Percentiles rank a stretch among this genome's conserved stretches.
phyloP scores from a whole-genome alignment of 2,888 invertebrate species.

The Spodoptera picta region DNA sequence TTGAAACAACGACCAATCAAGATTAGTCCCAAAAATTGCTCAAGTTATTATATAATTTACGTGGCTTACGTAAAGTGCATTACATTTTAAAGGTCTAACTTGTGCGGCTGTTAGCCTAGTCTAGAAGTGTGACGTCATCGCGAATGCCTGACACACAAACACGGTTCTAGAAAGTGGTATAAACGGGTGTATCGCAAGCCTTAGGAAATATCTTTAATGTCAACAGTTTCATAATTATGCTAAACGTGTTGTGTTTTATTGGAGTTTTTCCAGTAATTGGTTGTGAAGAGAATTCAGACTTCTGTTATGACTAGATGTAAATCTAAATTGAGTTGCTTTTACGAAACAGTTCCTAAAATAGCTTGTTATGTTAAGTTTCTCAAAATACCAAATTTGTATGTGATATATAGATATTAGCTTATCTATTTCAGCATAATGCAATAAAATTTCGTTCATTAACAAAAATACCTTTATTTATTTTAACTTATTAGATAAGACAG shows the following conservation, averaged over 20 bases:
- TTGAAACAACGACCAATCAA: background rate
- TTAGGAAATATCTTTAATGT: slow-evolving; percentile 48
- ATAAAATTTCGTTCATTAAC: too few relatives aligned
- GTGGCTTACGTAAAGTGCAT: slow-evolving; percentile 40
- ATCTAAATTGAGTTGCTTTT: too few relatives aligned
- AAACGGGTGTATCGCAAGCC: slow-evolving; percentile 27
- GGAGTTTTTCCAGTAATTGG: background rate
- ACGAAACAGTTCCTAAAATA: too few relatives aligned
- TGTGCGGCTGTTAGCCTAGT: slow-evolving; percentile 12
- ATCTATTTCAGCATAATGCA: too few relatives aligned
- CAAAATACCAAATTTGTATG: too few relatives aligned
- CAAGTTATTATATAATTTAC: slow-evolving; percentile 27
- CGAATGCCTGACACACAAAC: slow-evolving; percentile 51
- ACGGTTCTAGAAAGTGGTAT: slow-evolving; percentile 52
- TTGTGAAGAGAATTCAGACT: too few relatives aligned
- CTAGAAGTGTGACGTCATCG: slow-evolving; percentile 52
- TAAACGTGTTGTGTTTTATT: slow-evolving; percentile 33
- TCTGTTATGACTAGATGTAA: too few relatives aligned
- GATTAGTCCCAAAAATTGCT: slow-evolving; percentile 2
- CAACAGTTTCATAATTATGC: slow-evolving; percentile 51
- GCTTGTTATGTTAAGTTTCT: too few relatives aligned
- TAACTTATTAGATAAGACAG: too few relatives aligned
- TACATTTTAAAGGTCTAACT: slow-evolving; percentile 36
- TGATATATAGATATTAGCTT: too few relatives aligned
- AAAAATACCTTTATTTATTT: too few relatives aligned